These are phyloP conservation scores for Andrena praecox DNA, from an alignment of 2,888 invertebrate genomes.

Conservation along the genomic window DNA sequence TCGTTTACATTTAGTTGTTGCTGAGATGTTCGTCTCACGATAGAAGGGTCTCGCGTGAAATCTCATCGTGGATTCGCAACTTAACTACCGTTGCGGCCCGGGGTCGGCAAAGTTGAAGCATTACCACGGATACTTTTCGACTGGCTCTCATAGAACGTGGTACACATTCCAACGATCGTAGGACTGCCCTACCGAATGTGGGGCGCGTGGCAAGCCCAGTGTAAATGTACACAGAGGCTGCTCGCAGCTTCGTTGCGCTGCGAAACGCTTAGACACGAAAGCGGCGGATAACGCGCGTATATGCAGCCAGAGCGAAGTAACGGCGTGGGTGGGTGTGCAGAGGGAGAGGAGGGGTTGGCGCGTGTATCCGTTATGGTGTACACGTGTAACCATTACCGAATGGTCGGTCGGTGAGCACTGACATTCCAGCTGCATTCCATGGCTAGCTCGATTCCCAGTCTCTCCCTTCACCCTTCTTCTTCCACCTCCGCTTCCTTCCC, in stretches of 20 bases:
- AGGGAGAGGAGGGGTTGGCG: conserved; percentile 28
- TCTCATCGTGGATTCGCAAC: too few relatives aligned
- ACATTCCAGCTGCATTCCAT: conserved; percentile 75
- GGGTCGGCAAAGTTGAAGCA: too few relatives aligned
- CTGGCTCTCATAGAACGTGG: too few relatives aligned
- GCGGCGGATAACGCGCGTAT: conserved; percentile 55
- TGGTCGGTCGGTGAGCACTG: conserved; percentile 58
- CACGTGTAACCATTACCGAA: conserved; percentile 70
- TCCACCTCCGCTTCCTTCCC: neutral
- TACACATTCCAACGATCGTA: too few relatives aligned
- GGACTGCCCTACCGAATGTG: too few relatives aligned
- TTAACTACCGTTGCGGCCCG: too few relatives aligned
- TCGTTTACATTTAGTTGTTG: too few relatives aligned
- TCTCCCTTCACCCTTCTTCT: neutral
- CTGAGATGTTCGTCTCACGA: too few relatives aligned
- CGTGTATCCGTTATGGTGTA: conserved; percentile 65
- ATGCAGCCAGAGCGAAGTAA: conserved; percentile 31
- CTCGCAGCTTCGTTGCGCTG: conserved; percentile 45
- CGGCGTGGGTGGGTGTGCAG: conserved; percentile 17
- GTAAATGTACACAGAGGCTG: conserved; percentile 19
- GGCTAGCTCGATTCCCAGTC: conserved; percentile 65
- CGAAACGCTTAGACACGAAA: conserved; percentile 57
- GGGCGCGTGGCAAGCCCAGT: neutral
- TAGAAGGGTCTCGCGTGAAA: too few relatives aligned
- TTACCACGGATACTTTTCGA: too few relatives aligned